Evolutionary conservation across 2,113 vertebrate species (phyloP).

Genomic region (Ginglymostoma cirratum): DNA sequence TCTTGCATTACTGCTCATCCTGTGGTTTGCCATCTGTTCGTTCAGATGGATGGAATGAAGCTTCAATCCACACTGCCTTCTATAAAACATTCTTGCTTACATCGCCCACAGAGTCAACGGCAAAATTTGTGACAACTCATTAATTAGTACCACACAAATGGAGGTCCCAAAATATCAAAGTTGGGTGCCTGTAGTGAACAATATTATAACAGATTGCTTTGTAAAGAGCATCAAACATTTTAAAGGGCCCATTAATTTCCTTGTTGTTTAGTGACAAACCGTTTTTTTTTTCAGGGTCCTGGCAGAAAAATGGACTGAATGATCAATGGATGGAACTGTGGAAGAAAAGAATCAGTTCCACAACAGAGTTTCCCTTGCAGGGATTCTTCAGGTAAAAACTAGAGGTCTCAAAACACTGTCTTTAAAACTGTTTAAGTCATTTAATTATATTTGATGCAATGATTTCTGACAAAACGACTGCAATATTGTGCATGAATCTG

Average conservation of each 20-base stretch:
- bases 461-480: background rate
- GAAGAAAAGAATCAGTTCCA: background rate
- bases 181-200: background rate
- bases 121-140: constrained; percentile 24
- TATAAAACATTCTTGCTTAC: background rate
- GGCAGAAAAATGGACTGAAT: background rate
- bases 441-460: background rate
- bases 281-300: background rate
- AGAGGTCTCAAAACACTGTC: no score
- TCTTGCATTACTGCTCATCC: constrained; percentile 23
- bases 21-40: constrained; percentile 17
- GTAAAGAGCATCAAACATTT: background rate
- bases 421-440: background rate
- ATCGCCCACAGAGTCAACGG: background rate
- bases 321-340: background rate
- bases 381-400: background rate
- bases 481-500: background rate
- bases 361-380: background rate
- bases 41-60: background rate
- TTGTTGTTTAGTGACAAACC: constrained; percentile 13
- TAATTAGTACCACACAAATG: background rate
- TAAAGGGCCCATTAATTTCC: background rate
- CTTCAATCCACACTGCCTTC: background rate
- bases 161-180: background rate
- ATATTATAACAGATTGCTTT: constrained; percentile 4